Conservation (phyloP, 2,888 invertebrate species). For the Apamea anceps region DNA sequence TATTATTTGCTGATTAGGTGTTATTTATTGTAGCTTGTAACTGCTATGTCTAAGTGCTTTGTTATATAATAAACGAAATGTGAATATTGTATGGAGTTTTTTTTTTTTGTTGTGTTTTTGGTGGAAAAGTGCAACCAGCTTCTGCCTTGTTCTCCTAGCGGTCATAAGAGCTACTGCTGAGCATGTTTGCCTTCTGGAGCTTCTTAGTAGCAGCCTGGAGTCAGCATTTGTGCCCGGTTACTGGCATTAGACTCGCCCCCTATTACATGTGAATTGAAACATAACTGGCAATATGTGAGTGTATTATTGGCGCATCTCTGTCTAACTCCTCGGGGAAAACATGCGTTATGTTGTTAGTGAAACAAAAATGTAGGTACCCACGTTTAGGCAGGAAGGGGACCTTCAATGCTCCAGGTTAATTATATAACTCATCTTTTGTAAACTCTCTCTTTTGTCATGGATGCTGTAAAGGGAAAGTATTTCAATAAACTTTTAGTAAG, state of each 20-base stretch:
- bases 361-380: background rate
- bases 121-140: background rate
- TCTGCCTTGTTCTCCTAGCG: background rate
- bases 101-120: conserved; percentile 14
- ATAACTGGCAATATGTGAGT: no score
- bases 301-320: background rate
- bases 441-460: background rate
- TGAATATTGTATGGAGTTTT: conserved; percentile 55
- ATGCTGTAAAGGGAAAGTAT: conserved; percentile 1
- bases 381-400: no score
- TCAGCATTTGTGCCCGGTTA: background rate
- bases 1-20: conserved; percentile 89
- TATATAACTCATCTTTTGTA: background rate
- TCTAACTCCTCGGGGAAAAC: background rate
- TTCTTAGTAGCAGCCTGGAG: background rate
- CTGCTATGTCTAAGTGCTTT: conserved; percentile 87
- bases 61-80: conserved; percentile 83
- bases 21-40: conserved; percentile 88
- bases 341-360: background rate
- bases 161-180: no score
- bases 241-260: background rate
- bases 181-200: background rate
- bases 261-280: background rate
- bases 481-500: background rate
- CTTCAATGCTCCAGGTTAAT: background rate